These are phyloP conservation scores for Mycteria americana DNA, from an alignment of 2,797 vertebrate species.

Conservation along the genomic window DNA sequence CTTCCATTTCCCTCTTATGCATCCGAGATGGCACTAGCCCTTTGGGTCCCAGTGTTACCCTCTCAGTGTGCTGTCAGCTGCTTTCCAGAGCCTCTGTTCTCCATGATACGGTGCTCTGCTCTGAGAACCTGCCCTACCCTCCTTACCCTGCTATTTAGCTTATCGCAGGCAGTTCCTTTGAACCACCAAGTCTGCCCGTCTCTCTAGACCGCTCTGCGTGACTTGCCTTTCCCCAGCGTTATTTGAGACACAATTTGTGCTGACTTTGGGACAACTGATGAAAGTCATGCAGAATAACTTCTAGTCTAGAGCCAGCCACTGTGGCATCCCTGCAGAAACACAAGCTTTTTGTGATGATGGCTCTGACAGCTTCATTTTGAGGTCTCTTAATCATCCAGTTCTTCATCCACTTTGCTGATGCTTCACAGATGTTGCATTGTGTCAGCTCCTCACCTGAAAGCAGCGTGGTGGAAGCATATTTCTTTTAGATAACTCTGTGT, in stretches of 20 bases:
- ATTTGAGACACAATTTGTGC: background rate
- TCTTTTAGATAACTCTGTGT: background rate
- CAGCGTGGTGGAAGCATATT: fast-evolving
- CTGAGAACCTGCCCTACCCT: background rate
- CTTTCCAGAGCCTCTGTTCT: background rate
- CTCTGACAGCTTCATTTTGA: background rate
- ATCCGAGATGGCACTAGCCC: background rate
- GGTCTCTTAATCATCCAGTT: background rate
- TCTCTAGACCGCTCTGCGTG: background rate
- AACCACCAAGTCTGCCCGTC: fast-evolving
- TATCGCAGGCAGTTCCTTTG: background rate
- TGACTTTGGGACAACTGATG: background rate
- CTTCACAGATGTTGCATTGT: background rate
- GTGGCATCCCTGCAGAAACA: background rate
- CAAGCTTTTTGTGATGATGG: background rate
- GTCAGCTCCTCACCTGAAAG: background rate
- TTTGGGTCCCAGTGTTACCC: background rate
- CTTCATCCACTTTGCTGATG: too few species aligned
- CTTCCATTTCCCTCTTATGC: background rate
- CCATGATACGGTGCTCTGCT: background rate
- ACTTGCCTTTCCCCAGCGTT: background rate
- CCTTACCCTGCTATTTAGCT: background rate
- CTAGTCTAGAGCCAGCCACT: background rate
- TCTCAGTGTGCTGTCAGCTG: background rate
- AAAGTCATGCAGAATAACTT: background rate